Conservation (phyloP, 2,888 invertebrate species). For the Hydrotaea diabolus region DNA sequence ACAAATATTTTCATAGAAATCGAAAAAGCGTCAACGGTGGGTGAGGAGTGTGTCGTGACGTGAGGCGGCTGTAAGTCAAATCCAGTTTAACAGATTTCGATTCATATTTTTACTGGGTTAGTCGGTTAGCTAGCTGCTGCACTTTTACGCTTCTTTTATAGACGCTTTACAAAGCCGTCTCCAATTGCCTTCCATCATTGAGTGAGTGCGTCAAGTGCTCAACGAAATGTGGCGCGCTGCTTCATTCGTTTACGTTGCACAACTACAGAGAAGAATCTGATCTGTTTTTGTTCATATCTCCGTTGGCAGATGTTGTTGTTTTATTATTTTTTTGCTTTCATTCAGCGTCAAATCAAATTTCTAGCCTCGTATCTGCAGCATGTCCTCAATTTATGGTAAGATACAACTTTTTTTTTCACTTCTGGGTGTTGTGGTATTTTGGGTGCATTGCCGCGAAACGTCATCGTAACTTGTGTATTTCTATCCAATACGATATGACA, state of each 20-base stretch:
- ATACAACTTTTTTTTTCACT: not conserved
- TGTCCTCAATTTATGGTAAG: slow-evolving; percentile 44
- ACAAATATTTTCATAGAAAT: not conserved
- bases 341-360: not conserved
- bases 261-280: not conserved
- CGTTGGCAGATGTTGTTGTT: slow-evolving; percentile 14
- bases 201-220: slow-evolving; percentile 52
- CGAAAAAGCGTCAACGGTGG: not conserved
- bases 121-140: slow-evolving; percentile 73
- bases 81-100: not conserved
- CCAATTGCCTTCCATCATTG: slow-evolving; percentile 66
- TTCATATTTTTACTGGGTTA: slow-evolving; percentile 73
- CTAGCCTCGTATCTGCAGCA: slow-evolving; percentile 12
- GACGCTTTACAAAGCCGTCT: no score
- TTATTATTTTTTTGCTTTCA: not conserved
- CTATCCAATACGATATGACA: no score
- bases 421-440: not conserved
- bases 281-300: slow-evolving; percentile 36
- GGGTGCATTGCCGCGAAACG: no score
- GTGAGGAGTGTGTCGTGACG: not conserved
- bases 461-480: no score
- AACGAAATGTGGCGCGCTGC: slow-evolving; percentile 18
- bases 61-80: not conserved
- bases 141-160: slow-evolving; percentile 38
- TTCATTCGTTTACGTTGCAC: slow-evolving; percentile 58